phyloP scores from a whole-genome alignment of 2,888 invertebrate species.

The Archaeoteleia sp. region DNA sequence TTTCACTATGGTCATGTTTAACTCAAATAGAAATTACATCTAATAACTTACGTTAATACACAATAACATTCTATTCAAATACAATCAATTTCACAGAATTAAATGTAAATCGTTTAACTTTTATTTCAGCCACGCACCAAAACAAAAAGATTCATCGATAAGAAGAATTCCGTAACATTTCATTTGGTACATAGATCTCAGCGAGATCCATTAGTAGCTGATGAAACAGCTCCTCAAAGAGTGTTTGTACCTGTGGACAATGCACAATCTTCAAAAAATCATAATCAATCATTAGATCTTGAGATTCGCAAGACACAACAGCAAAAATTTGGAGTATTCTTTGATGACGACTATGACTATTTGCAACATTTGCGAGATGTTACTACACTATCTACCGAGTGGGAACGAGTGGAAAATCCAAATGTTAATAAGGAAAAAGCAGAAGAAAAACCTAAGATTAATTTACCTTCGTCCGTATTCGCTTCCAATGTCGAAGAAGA shows the following conservation, averaged over 20 bases:
- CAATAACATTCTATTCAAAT: no score
- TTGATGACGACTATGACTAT: conserved; percentile 96
- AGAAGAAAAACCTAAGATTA: conserved; percentile 72
- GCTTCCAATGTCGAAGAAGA: conserved; percentile 90
- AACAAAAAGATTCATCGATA: conserved; percentile 91
- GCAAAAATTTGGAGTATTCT: conserved; percentile 92
- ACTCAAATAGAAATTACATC: no score
- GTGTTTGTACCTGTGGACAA: conserved; percentile 82
- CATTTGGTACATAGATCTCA: conserved; percentile 95
- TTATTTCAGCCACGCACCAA: conserved; percentile 78
- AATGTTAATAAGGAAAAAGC: no score
- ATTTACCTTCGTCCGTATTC: conserved; percentile 91
- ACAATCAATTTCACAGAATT: no score
- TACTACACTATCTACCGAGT: conserved; percentile 77
- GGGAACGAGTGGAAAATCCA: conserved; percentile 74
- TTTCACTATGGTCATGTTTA: no score
- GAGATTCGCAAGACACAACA: conserved; percentile 82
- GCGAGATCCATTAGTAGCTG: conserved; percentile 91
- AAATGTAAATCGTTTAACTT: no score
- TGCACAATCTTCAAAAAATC: conserved; percentile 55
- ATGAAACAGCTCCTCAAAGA: conserved; percentile 91
- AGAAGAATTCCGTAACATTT: conserved; percentile 93
- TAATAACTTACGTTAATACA: no score
- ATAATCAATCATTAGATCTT: conserved; percentile 62
- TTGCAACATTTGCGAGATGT: conserved; percentile 89